Evolutionary conservation across 2,797 vertebrate species (phyloP), one percentile per base, ranked within the genome.

Genomic region (Setipinna tenuifilis): DNA sequence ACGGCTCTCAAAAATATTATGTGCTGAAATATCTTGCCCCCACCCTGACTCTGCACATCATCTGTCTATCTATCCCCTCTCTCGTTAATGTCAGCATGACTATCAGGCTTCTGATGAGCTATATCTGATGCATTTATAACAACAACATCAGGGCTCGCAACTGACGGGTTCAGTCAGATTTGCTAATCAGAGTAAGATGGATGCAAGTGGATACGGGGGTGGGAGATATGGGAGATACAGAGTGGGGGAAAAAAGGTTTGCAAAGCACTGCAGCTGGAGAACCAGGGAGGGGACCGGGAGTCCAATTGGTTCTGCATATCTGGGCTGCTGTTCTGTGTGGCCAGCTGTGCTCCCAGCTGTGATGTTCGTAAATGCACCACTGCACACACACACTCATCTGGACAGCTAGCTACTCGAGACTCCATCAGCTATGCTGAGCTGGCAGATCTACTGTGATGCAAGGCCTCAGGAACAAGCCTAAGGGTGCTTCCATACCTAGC

Each of bases 231-330:
- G n/a, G n/a, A n/a, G n/a, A n/a, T 48, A 48, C 46, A 48, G 46
- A 48, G 46, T 48, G 46, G 46, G 46, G 10, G 46, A n/a, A n/a
- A n/a, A n/a, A 48, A 48, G 46, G 46, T 48, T 48, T 48, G 10
- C 46, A 48, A 48, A 48, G 10, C 46, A 48, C 46, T 10, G 46
- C 46, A 86, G 81, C 62, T 83, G 65, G 83, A 58, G 84, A 75
- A 41, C 35, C 57, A 50, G 50, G 54, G 59, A 54, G 78, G 78
- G 35, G 35, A 41, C 83, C 28, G 83, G 83, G 84, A 88, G 86
- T 84, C 35, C 35, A 78, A 44, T 78, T 31, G 71, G 71, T 78
- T 78, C 71, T 44, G 71, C 71, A 41, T 78, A 41, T 44, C 35
- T 21, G 71, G 71, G 17, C 44, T 44, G 41, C 41, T 35, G 71